These are phyloP conservation scores for Heterotilapia buettikoferi DNA, from an alignment of 2,113 vertebrate species.

Conservation along the genomic window DNA sequence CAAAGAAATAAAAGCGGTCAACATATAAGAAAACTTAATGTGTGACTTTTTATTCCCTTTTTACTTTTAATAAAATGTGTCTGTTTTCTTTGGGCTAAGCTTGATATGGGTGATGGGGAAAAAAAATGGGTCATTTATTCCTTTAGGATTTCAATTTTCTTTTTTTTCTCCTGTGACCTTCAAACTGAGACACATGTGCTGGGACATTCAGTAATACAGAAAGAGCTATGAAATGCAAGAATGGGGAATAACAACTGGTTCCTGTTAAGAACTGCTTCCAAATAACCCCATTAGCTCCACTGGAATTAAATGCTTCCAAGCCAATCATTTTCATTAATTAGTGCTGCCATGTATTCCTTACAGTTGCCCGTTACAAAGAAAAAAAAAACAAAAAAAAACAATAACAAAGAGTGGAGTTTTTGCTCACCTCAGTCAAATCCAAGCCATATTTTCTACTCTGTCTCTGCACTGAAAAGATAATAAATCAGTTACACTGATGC, in stretches of 20 bases:
- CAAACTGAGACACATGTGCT: slow-evolving; percentile 25
- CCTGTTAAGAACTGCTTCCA: background rate
- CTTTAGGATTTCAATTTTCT: slow-evolving; percentile 21
- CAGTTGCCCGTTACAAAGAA: background rate
- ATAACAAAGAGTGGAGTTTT: background rate
- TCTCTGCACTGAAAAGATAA: background rate
- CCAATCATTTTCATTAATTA: background rate
- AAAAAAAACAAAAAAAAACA: background rate
- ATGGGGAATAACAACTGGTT: background rate
- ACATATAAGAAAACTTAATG: background rate
- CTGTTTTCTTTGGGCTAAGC: slow-evolving; percentile 6
- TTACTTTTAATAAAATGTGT: background rate
- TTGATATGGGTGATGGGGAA: slow-evolving; percentile 16
- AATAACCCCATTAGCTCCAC: background rate
- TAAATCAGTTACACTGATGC: background rate
- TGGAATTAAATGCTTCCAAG: background rate
- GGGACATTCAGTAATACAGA: slow-evolving; percentile 2
- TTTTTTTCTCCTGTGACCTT: slow-evolving; percentile 41
- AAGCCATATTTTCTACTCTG: background rate
- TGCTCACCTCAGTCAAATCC: background rate
- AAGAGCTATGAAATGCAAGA: background rate
- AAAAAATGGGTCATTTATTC: slow-evolving; percentile 55
- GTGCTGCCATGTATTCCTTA: background rate
- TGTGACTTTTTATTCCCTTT: background rate
- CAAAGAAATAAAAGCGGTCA: background rate